Evolutionary conservation across 2,113 vertebrate genomes (phyloP), one percentile per base, ranked within the genome.

Genomic region (Colistium nudipinnis): DNA sequence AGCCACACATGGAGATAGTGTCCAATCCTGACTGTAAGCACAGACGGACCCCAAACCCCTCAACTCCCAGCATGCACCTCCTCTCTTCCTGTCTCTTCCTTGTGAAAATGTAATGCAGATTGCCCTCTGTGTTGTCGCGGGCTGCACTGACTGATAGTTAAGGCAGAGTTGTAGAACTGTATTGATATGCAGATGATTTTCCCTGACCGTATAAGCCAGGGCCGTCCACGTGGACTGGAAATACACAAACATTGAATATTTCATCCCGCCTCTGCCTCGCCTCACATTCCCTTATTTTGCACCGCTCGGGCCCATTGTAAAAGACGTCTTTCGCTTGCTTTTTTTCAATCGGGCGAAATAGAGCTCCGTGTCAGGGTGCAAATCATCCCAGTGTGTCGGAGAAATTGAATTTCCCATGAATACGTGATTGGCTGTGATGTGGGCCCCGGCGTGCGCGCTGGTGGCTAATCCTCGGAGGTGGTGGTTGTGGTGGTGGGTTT

Each of bases 341-440:
- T 73, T 90, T 89, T 91, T 87, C 89, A 86, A 90, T 91, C 3
- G 62, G 70, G 64, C 14, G 62, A 81, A 70, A 84, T 71, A 62
- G 74, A 78, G 63, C 56, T 59, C 54, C 9, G 60, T 74, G 88
- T 86, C 87, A 67, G 67, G 35, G 64, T 74, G 31, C 79, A 84
- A 88, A 81, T 89, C 86, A 81, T 60, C 76, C 69, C 62, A 64
- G 63, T 68, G 72, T 82, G 73, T 78, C 31, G 31, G 60, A 74
- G 83, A 84, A 91, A 92, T 86, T 73, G 63, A 81, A 89, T 90
- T 89, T 88, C 55, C 66, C 63, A 85, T 91, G 88, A 89, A 89
- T 89, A 81, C 55, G 53, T 77, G 90, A 90, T 91, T 87, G 88
- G 78, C 83, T 61, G 66, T 62, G 78, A 84, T 83, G 86, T 80